phyloP scores from a whole-genome alignment of 1,140 invertebrate genomes.

The Vanessa atalanta region DNA sequence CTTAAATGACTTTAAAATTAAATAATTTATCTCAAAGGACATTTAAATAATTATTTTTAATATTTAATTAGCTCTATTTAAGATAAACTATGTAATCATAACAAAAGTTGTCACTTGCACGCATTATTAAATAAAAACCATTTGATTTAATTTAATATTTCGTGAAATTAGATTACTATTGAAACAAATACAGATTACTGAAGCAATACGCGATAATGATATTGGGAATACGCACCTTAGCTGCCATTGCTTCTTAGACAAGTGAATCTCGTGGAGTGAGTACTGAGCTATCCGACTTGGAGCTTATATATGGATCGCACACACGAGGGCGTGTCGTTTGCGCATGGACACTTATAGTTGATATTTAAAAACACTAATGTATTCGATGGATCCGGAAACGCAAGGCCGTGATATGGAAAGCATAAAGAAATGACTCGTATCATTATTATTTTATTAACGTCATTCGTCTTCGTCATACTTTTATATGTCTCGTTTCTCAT shows the following conservation, averaged over 20 bases:
- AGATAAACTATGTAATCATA: too few species aligned
- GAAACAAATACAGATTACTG: too few species aligned
- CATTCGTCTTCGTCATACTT: slow-evolving; percentile 7
- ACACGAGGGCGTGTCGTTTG: slow-evolving; percentile 60
- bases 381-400: slow-evolving; percentile 66
- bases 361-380: slow-evolving; percentile 66
- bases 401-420: slow-evolving; percentile 58
- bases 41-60: too few species aligned
- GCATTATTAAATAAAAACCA: too few species aligned
- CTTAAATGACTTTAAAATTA: not conserved
- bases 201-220: slow-evolving; percentile 19
- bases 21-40: not conserved
- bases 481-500: not conserved
- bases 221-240: slow-evolving; percentile 60
- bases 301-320: slow-evolving; percentile 68
- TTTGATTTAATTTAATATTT: too few species aligned
- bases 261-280: slow-evolving; percentile 66
- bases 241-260: slow-evolving; percentile 66
- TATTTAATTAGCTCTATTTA: too few species aligned
- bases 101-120: too few species aligned
- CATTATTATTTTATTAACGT: slow-evolving; percentile 19
- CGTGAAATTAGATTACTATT: too few species aligned
- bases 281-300: slow-evolving; percentile 45
- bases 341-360: slow-evolving; percentile 44
- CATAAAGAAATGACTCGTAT: slow-evolving; percentile 49